Evolutionary conservation across 2,113 vertebrate genomes (phyloP), one percentile per base, ranked within the genome.

Genomic region (Myocastor coypus): DNA sequence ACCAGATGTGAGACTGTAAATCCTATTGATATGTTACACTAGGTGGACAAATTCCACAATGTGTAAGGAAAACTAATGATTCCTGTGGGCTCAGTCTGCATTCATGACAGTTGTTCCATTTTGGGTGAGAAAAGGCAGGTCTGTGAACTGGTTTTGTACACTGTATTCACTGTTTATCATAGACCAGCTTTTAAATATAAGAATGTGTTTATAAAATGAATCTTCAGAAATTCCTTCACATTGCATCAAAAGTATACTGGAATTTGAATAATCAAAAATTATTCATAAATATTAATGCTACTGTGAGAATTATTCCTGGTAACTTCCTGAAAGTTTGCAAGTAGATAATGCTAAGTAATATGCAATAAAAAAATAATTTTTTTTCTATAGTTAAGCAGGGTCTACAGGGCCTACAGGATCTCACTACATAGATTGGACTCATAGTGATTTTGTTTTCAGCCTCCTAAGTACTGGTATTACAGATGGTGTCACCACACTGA

Each of bases 1-100:
- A 3, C 55, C 16, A 16, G 55, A 32, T 91, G 82, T 93, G 82
- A 73, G 68, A 82, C 3, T 69, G 28, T 91, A 90, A 52, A 92
- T 75, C 84, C 50, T 3, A 89, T 12, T 94, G 3, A 63, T 95
- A 73, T 96, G 66, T 96, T 42, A 94, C 92, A 22, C 0, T 87
- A 64, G 24, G 42, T 93, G 75, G 80, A 40, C 40, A 40, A 28
- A 2, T 83, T 97, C 28, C 61, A 87, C 85, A 90, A 19, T 92
- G 89, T 91, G 85, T 40, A 85, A 63, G 71, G 9, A 92, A 84
- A 94, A n/a, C 59, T 63, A 85, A 24, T 55, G 34, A 12, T 42
- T 84, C 5, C 89, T 28, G 24, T 85, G 81, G 92, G 52, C 61
- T 96, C 52, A 87, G 50, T 57, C 10, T 87, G 20, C 92, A 77